A percentile compares a stretch with the other conserved stretches of the same genome.
Evolutionary conservation across 2,797 vertebrate genomes (phyloP).

Genomic region (Buphagus erythrorhynchus): DNA sequence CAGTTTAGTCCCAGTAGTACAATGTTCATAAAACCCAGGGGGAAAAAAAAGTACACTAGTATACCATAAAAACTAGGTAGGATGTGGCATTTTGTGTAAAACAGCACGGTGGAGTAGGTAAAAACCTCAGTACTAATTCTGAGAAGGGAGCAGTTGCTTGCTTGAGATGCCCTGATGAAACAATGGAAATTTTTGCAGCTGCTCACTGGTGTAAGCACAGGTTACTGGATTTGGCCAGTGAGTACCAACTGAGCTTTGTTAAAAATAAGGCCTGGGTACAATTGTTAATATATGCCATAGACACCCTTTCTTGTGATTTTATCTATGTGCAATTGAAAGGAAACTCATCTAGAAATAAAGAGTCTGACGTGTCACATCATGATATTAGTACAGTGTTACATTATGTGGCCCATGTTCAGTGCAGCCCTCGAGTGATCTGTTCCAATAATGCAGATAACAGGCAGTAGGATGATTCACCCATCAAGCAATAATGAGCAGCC

Average conservation of each 20-base stretch:
- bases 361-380: background rate
- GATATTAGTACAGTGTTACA: background rate
- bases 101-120: background rate
- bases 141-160: background rate
- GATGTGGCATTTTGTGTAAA: background rate
- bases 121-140: background rate
- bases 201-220: background rate
- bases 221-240: background rate
- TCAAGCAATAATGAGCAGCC: slow-evolving; percentile 57
- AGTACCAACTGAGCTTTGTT: background rate
- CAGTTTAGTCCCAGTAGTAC: background rate
- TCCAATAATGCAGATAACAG: slow-evolving; percentile 68
- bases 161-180: background rate
- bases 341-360: background rate
- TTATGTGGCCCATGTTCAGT: slow-evolving; percentile 1
- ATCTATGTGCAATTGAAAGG: background rate
- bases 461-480: slow-evolving; percentile 64
- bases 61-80: background rate
- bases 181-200: background rate
- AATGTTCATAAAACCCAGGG: background rate
- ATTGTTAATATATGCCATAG: background rate
- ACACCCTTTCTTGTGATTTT: background rate
- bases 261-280: background rate
- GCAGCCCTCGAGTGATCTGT: slow-evolving; percentile 52
- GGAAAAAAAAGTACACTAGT: background rate